These are phyloP conservation scores for Trissolcus brochymenae DNA, from an alignment of 2,888 invertebrate genomes.

Conservation along the genomic window DNA sequence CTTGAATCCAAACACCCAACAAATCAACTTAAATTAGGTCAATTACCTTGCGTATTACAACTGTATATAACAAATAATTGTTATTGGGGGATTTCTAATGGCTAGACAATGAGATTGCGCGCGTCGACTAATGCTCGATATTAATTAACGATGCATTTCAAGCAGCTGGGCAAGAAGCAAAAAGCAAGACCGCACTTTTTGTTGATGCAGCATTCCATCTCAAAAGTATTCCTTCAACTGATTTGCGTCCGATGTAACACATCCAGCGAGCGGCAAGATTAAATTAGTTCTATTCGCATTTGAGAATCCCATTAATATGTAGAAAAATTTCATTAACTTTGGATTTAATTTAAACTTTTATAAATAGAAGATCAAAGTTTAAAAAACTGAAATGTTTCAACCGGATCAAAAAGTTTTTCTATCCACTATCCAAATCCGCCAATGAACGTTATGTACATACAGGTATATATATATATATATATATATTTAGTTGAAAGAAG, in stretches of 20 bases:
- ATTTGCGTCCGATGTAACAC: too few species aligned
- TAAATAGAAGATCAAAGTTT: too few species aligned
- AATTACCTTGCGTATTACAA: constrained; percentile 33
- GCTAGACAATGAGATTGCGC: constrained; percentile 12
- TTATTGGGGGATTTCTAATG: constrained; percentile 17
- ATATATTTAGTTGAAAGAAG: too few species aligned
- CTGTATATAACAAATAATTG: constrained; percentile 30
- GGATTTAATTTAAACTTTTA: neutral
- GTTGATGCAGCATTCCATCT: neutral
- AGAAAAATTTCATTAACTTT: too few species aligned
- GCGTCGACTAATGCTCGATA: neutral
- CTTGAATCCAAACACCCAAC: constrained; percentile 30
- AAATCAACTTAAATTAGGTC: constrained; percentile 38
- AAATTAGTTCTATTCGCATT: too few species aligned
- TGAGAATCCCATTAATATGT: too few species aligned
- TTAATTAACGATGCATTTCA: constrained; percentile 1
- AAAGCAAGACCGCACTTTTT: neutral
- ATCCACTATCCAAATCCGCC: too few species aligned
- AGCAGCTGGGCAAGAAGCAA: neutral
- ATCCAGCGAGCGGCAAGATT: too few species aligned
- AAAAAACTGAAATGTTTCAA: too few species aligned
- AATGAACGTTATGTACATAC: too few species aligned
- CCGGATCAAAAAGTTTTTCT: too few species aligned
- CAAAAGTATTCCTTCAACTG: neutral
- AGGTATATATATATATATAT: too few species aligned